A percentile compares a stretch with the other conserved stretches of the same genome.
Evolutionary conservation across 2,888 invertebrate species (phyloP).

Genomic region (Pandemis corylana): DNA sequence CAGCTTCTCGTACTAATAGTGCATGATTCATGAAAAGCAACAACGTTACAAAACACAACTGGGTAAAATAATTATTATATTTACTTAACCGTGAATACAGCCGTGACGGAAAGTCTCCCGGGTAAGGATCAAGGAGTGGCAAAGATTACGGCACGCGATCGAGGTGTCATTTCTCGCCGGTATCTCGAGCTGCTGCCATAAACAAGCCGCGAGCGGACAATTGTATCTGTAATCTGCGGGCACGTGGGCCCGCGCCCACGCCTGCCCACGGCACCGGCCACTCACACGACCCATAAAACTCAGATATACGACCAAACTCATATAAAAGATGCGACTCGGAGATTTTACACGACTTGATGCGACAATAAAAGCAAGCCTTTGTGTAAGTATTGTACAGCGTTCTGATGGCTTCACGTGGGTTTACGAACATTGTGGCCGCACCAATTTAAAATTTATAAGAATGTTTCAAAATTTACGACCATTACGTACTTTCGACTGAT

Average conservation of each 20-base stretch:
- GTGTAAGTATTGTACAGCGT: slow-evolving; percentile 30
- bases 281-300: slow-evolving; percentile 69
- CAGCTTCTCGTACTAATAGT: neutral
- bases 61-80: too few species aligned
- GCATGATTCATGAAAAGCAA: neutral
- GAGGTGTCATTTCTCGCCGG: slow-evolving; percentile 69
- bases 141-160: slow-evolving; percentile 65
- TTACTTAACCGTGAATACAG: slow-evolving; percentile 10
- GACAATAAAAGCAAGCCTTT: slow-evolving; percentile 47
- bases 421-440: slow-evolving; percentile 39
- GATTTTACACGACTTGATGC: slow-evolving; percentile 69
- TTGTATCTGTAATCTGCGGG: slow-evolving; percentile 74
- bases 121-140: slow-evolving; percentile 46
- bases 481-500: slow-evolving; percentile 25
- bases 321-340: slow-evolving; percentile 73
- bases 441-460: slow-evolving; percentile 40
- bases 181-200: slow-evolving; percentile 71
- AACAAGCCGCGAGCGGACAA: slow-evolving; percentile 76
- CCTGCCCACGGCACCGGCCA: slow-evolving; percentile 56
- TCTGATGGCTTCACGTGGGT: slow-evolving; percentile 56
- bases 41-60: neutral
- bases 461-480: slow-evolving; percentile 37
- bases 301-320: slow-evolving; percentile 70
- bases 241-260: slow-evolving; percentile 82
- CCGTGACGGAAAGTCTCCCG: slow-evolving; percentile 41